Conservation (phyloP, 2,888 invertebrate species). For the Ganaspis brasiliensis region DNA sequence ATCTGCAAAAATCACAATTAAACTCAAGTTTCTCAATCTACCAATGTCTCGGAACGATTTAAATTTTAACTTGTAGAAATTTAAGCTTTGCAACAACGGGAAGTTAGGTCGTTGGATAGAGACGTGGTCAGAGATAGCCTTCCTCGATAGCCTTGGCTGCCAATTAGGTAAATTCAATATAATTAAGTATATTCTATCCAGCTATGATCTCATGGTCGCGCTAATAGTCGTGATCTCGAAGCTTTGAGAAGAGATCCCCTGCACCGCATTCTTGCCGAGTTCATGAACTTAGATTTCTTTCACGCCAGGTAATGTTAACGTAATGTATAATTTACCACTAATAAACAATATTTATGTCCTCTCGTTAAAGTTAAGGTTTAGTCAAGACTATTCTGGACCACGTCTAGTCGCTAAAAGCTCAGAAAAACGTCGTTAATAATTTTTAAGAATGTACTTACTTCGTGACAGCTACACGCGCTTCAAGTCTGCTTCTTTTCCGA, state of each 20-base stretch:
- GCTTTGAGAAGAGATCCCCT: constrained; percentile 10
- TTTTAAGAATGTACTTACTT: constrained; percentile 12
- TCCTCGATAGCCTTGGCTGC: constrained; percentile 46
- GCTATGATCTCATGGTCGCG: constrained; percentile 48
- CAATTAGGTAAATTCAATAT: constrained; percentile 74
- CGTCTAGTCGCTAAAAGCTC: not conserved
- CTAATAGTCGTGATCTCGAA: constrained; percentile 51
- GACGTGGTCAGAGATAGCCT: constrained; percentile 60
- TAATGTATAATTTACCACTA: constrained; percentile 39
- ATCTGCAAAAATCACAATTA: constrained; percentile 62
- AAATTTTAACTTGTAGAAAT: constrained; percentile 63
- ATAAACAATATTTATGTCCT: constrained; percentile 40
- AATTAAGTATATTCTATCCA: constrained; percentile 70
- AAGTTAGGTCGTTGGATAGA: constrained; percentile 56
- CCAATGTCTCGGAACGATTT: constrained; percentile 60
- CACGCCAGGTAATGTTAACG: constrained; percentile 7
- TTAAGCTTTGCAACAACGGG: constrained; percentile 49
- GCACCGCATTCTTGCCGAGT: not conserved
- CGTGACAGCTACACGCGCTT: constrained; percentile 6
- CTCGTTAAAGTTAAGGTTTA: constrained; percentile 34
- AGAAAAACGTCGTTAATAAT: constrained; percentile 27
- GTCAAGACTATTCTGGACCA: constrained; percentile 5
- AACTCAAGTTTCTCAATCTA: constrained; percentile 50
- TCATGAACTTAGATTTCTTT: constrained; percentile 22
- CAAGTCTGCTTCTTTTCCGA: no score